These are phyloP conservation scores for Stenurella melanura DNA, from an alignment of 2,888 invertebrate genomes.

Conservation along the genomic window DNA sequence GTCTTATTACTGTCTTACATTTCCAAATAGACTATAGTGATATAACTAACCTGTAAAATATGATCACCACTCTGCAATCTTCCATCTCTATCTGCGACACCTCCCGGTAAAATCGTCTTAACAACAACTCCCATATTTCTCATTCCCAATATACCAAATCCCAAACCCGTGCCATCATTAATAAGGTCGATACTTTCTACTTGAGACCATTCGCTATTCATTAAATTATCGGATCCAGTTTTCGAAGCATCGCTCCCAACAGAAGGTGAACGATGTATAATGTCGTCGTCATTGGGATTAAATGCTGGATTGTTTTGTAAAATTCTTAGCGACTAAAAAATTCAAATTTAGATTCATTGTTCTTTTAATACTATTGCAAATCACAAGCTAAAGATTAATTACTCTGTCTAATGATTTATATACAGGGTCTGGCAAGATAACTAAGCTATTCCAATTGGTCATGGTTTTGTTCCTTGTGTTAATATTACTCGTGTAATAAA, in stretches of 20 bases:
- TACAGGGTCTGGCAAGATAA: too few relatives aligned
- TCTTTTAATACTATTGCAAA: not conserved
- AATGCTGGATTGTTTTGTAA: conserved; percentile 85
- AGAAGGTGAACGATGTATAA: conserved; percentile 77
- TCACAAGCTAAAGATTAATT: not conserved
- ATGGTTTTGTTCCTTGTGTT: too few relatives aligned
- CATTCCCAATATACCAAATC: conserved; percentile 98
- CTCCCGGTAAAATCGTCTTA: conserved; percentile 97
- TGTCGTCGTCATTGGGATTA: conserved; percentile 74
- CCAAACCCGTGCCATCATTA: conserved; percentile 98
- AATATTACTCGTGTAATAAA: too few relatives aligned
- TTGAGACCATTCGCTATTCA: conserved; percentile 95
- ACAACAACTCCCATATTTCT: conserved; percentile 99
- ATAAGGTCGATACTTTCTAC: conserved; percentile 98
- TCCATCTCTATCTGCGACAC: conserved; percentile 98
- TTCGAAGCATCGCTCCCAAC: conserved; percentile 82
- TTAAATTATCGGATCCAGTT: conserved; percentile 81
- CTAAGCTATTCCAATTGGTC: too few relatives aligned
- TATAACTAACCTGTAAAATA: conserved; percentile 90
- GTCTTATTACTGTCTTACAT: too few relatives aligned
- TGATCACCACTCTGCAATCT: conserved; percentile 98
- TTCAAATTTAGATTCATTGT: conserved; percentile 26
- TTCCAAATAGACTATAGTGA: too few relatives aligned
- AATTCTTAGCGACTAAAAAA: conserved; percentile 78
- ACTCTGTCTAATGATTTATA: too few relatives aligned